Evolutionary conservation across 2,113 vertebrate genomes (phyloP).

Genomic region (Gasterosteus aculeatus): DNA sequence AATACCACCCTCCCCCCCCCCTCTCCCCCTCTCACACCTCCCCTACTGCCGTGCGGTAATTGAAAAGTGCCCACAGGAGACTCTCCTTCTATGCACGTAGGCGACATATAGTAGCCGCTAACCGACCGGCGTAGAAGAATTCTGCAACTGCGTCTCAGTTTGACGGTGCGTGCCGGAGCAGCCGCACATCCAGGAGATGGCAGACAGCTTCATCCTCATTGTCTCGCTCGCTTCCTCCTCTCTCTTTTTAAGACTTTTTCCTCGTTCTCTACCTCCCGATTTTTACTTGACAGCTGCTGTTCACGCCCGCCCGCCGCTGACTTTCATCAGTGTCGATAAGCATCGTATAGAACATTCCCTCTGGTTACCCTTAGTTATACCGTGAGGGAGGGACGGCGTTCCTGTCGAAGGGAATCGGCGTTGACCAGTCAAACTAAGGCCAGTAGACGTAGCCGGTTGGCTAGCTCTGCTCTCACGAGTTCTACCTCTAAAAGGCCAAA

Average conservation of each 20-base stretch:
- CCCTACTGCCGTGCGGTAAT: conserved; percentile 67
- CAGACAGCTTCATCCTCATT: conserved; percentile 24
- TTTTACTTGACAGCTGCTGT: conserved; percentile 48
- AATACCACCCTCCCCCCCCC: conserved; percentile 10
- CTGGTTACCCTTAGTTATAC: conserved; percentile 27
- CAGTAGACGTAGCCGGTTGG: conserved; percentile 2
- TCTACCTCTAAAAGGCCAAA: conserved; percentile 4
- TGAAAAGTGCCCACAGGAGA: conserved; percentile 79
- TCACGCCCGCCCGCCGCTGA: conserved; percentile 34
- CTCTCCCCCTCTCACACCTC: conserved; percentile 40
- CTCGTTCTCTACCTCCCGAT: conserved; percentile 15
- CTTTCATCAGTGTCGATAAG: conserved; percentile 50
- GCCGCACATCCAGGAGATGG: conserved; percentile 32
- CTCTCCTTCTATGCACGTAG: conserved; percentile 64
- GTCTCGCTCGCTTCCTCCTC: conserved; percentile 31
- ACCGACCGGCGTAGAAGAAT: conserved; percentile 50
- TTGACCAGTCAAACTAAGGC: conserved; percentile 20
- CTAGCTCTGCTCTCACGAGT: not conserved
- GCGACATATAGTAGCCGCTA: conserved; percentile 51
- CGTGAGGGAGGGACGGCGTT: conserved; percentile 13
- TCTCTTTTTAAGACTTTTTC: not conserved
- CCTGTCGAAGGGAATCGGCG: conserved; percentile 25
- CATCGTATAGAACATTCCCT: conserved; percentile 25
- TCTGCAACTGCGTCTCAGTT: conserved; percentile 30
- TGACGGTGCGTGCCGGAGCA: conserved; percentile 37